A percentile compares a stretch with the other conserved stretches of the same genome.
These are phyloP conservation scores for Orchestia grillus DNA, from an alignment of 1,140 invertebrate genomes.

Conservation along the genomic window DNA sequence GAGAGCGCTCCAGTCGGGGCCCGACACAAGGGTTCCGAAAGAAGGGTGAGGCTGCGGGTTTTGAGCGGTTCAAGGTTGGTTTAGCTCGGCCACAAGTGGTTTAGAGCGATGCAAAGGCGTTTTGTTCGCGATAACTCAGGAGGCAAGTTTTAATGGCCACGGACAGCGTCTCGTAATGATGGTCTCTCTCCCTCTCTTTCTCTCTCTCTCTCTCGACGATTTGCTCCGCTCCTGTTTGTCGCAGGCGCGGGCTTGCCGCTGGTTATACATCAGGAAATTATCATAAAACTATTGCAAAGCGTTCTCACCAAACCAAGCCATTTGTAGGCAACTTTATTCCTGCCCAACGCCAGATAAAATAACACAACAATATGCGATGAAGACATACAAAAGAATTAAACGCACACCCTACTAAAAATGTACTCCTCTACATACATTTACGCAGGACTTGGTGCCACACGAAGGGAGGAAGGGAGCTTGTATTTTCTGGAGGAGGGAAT, in stretches of 20 bases:
- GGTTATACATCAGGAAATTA: neutral
- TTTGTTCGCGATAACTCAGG: conserved; percentile 43
- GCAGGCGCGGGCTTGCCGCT: neutral
- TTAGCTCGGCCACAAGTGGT: conserved; percentile 49
- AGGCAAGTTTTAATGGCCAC: conserved; percentile 42
- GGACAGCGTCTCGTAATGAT: conserved; percentile 33
- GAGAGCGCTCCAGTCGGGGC: neutral
- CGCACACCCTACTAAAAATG: no score
- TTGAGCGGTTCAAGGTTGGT: neutral
- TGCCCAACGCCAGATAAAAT: neutral
- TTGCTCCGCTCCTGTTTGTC: neutral
- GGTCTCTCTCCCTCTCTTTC: neutral
- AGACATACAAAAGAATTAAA: neutral
- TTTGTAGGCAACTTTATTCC: neutral
- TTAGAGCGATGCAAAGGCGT: conserved; percentile 52
- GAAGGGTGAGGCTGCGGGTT: neutral
- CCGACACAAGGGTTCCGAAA: neutral
- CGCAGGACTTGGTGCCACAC: neutral
- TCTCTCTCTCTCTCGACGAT: no score
- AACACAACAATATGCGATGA: neutral
- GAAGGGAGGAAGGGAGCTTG: neutral
- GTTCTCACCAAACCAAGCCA: neutral
- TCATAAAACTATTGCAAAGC: neutral
- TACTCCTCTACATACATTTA: no score
- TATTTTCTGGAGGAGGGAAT: neutral